Evolutionary conservation across 2,113 vertebrate species (phyloP), one percentile per base, ranked within the genome.

Genomic region (Tenebrosternarchus preto): DNA sequence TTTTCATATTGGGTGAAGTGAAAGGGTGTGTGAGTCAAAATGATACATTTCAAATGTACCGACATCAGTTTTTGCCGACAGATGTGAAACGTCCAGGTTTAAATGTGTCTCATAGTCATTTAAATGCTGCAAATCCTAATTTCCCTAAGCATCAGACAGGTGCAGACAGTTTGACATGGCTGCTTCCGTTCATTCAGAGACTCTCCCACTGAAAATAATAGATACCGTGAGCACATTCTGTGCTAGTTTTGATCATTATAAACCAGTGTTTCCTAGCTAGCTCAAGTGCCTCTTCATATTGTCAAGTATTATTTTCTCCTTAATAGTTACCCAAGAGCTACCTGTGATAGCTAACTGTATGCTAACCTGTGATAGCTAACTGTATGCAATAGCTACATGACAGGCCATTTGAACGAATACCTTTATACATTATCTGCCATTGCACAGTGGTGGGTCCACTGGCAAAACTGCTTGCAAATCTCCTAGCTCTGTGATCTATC

Each of bases 101-200:
- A 68, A 68, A 22, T 22, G 63, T 31, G 19, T 36, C 64, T 68
- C 64, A 31, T 39, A 39, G 19, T n/a, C 64, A 22, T 68, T 68
- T 39, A 36, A 39, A 36, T 11, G 31, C 64, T 22, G 33, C 64
- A 68, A 68, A 36, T 68, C 64, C 31, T 68, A n/a, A 39, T 68
- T 68, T 68, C n/a, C 31, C 64, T 6, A 68, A 68, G 22, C 64
- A 39, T 68, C 64, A 68, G 33, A 68, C 64, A 39, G 31, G 64
- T 39, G 31, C 64, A n/a, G 9, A 66, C 15, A 33, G 19, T 29
- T 17, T 20, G 61, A 3, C 24, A 33, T 66, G 64, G 20, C 64
- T n/a, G 20, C 33, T 66, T 39, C 64, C 5, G 64, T 12, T 39
- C n/a, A n/a, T 68, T 68, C 20, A 39, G 31, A n/a, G 31, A 7